Conservation (phyloP, 2,888 invertebrate genomes). For the Agriotes lineatus region DNA sequence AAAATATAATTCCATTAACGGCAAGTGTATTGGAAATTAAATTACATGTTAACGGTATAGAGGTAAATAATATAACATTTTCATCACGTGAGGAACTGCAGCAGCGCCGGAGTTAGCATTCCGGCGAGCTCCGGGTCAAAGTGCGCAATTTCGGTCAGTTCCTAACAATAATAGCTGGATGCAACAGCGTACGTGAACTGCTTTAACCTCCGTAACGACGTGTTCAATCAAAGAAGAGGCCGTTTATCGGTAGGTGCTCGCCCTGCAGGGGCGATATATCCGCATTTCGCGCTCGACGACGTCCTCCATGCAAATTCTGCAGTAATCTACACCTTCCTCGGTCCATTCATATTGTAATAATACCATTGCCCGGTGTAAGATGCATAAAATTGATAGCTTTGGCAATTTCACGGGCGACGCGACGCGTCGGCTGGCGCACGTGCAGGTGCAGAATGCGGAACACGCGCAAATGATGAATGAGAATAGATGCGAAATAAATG, state of each 20-base stretch:
- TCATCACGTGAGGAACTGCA: slow-evolving; percentile 49
- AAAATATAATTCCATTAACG: slow-evolving; percentile 9
- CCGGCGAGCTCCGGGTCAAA: slow-evolving; percentile 18
- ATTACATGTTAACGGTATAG: slow-evolving; percentile 9
- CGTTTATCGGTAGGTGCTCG: slow-evolving; percentile 37
- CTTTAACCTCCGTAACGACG: slow-evolving; percentile 45
- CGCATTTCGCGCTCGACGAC: slow-evolving; percentile 49
- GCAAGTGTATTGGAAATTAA: slow-evolving; percentile 11
- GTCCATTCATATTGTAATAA: slow-evolving; percentile 60
- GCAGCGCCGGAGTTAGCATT: slow-evolving; percentile 28
- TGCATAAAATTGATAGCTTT: slow-evolving; percentile 62
- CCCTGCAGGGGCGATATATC: slow-evolving; percentile 40
- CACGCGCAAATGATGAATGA: slow-evolving; percentile 55
- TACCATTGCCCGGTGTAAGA: slow-evolving; percentile 59
- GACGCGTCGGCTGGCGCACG: slow-evolving; percentile 43
- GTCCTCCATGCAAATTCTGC: slow-evolving; percentile 54
- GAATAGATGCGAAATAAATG: slow-evolving; percentile 61
- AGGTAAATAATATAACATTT: slow-evolving; percentile 41
- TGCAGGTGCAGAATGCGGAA: slow-evolving; percentile 48
- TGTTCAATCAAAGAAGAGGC: slow-evolving; percentile 45
- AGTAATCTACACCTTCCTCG: slow-evolving; percentile 55
- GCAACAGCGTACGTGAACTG: slow-evolving; percentile 41
- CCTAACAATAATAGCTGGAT: slow-evolving; percentile 38
- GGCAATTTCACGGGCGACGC: slow-evolving; percentile 57
- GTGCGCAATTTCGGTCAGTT: slow-evolving; percentile 39